Conservation (phyloP, 2,888 invertebrate species). For the Ephialtes manifestator region DNA sequence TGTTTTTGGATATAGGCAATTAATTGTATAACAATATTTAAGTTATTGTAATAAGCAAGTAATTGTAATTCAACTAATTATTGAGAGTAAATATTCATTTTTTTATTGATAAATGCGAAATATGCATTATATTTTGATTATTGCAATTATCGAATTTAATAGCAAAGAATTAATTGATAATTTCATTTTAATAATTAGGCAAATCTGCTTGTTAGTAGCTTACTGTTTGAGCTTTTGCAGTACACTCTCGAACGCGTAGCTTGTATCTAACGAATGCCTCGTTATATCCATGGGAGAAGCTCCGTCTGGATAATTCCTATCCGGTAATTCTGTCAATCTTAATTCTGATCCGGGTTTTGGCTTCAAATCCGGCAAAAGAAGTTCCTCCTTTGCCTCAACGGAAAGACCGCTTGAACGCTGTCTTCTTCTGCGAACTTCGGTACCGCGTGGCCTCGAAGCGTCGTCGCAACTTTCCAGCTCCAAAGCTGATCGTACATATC, state of each 20-base stretch:
- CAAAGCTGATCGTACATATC: slow-evolving; percentile 91
- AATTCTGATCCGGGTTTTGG: slow-evolving; percentile 93
- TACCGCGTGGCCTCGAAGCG: slow-evolving; percentile 90
- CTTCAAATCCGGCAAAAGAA: slow-evolving; percentile 93
- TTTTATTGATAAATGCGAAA: not conserved
- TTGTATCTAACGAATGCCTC: slow-evolving; percentile 93
- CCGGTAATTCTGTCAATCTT: slow-evolving; percentile 92
- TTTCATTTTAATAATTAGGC: not conserved
- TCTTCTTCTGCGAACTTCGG: slow-evolving; percentile 83
- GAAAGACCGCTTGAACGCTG: slow-evolving; percentile 86
- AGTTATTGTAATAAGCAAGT: not conserved
- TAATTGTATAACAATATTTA: not conserved
- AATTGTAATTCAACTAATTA: not conserved
- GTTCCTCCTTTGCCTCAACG: slow-evolving; percentile 89
- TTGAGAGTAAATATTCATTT: not conserved
- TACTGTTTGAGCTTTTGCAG: slow-evolving; percentile 88
- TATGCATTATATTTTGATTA: not conserved
- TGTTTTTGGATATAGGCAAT: not conserved
- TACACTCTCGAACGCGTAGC: slow-evolving; percentile 90
- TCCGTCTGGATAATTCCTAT: slow-evolving; percentile 91
- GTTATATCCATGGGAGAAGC: slow-evolving; percentile 95
- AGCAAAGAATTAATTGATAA: not conserved
- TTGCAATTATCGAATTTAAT: not conserved
- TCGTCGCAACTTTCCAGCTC: slow-evolving; percentile 92
- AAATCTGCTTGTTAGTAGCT: slow-evolving; percentile 74